Conservation (phyloP, 2,888 invertebrate genomes). For the Panzeria rudis region DNA sequence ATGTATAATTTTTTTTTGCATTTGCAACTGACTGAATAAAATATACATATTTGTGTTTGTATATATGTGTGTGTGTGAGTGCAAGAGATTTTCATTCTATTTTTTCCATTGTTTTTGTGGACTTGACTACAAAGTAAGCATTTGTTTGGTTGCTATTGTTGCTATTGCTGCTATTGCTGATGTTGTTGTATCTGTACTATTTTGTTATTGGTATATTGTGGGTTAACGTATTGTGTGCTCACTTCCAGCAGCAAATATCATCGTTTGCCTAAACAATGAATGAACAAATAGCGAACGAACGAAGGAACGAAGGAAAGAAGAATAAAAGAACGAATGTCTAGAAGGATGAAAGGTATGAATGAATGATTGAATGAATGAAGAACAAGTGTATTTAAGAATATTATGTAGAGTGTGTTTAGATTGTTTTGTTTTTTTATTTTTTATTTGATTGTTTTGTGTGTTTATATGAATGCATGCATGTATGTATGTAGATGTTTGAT, state of each 20-base stretch:
- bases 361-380: conserved; percentile 58
- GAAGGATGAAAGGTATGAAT: conserved; percentile 35
- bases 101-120: conserved; percentile 54
- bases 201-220: conserved; percentile 65
- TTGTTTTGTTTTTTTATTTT: conserved; percentile 55
- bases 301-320: conserved; percentile 25
- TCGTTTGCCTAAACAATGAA: conserved; percentile 57
- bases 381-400: conserved; percentile 59
- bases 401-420: conserved; percentile 37
- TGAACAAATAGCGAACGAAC: conserved; percentile 50
- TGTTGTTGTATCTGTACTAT: conserved; percentile 50
- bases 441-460: conserved; percentile 36
- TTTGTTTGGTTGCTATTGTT: conserved; percentile 49
- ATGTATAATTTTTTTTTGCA: conserved; percentile 28
- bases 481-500: conserved; percentile 8
- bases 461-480: neutral
- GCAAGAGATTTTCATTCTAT: conserved; percentile 37
- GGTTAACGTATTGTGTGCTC: conserved; percentile 60
- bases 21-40: conserved; percentile 26
- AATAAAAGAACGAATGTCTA: conserved; percentile 16
- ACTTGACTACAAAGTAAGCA: conserved; percentile 60
- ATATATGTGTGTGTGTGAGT: neutral
- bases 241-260: conserved; percentile 54
- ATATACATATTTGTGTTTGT: neutral
- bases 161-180: conserved; percentile 19